Percentiles rank a stretch among this genome's conserved stretches.
Evolutionary conservation across 2,888 invertebrate species (phyloP).

Genomic region (Lasioglossum figueresi): DNA sequence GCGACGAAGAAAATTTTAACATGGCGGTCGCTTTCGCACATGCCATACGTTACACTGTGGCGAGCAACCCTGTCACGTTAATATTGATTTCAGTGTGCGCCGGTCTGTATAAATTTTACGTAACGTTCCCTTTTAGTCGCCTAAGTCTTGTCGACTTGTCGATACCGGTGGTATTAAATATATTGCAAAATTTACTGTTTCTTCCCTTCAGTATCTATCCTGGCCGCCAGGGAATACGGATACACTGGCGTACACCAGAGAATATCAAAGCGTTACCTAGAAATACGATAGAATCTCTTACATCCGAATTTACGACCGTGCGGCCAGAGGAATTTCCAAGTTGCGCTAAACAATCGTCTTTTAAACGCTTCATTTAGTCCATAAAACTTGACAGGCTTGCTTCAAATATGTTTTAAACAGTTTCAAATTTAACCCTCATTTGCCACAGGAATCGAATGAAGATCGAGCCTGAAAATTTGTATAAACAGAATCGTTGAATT

Average conservation of each 20-base stretch:
- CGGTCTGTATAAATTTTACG: constrained; percentile 24
- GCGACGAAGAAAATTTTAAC: constrained; percentile 23
- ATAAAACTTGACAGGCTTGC: not conserved
- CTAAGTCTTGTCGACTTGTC: not conserved
- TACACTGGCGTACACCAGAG: not conserved
- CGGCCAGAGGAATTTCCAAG: not conserved
- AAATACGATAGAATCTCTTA: not conserved
- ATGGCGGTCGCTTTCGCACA: not conserved
- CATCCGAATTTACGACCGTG: not conserved
- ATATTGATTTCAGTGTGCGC: constrained; percentile 7
- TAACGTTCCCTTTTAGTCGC: not conserved
- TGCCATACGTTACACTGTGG: not conserved
- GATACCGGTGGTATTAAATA: constrained; percentile 11
- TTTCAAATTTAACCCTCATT: not conserved
- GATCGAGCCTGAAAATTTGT: not conserved
- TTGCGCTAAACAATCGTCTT: not conserved
- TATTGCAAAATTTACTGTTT: constrained; percentile 12
- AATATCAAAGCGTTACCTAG: constrained; percentile 1
- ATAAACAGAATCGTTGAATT: not conserved
- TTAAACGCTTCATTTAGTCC: not conserved
- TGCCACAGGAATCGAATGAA: not conserved
- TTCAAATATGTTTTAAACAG: not conserved
- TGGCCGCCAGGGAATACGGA: not conserved
- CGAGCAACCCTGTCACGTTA: constrained; percentile 7
- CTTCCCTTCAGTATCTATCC: constrained; percentile 5